These are phyloP conservation scores for Ovibos moschatus DNA, from an alignment of 2,113 vertebrate species.

Conservation along the genomic window DNA sequence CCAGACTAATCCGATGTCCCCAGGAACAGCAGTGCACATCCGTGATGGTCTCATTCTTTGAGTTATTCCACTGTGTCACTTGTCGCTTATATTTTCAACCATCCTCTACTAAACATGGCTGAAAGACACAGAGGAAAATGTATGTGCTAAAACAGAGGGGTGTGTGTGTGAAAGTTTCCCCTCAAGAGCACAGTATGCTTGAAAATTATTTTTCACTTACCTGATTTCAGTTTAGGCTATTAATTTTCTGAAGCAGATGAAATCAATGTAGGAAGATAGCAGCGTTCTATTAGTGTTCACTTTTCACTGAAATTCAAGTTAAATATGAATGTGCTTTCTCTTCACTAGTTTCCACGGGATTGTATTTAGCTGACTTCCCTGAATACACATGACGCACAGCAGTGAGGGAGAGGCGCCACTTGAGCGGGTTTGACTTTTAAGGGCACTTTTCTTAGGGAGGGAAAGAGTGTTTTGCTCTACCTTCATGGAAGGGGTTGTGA, in stretches of 20 bases:
- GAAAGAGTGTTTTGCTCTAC: background rate
- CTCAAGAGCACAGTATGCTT: background rate
- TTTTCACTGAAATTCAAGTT: slow-evolving; percentile 35
- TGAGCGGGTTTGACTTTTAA: background rate
- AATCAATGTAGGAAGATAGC: slow-evolving; percentile 9
- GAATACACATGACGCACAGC: background rate
- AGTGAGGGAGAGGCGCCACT: background rate
- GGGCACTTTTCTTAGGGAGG: background rate
- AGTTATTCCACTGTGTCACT: background rate
- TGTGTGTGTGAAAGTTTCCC: background rate
- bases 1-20: background rate
- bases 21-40: background rate
- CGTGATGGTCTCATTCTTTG: background rate
- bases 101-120: background rate
- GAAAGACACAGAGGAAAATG: background rate
- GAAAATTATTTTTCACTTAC: slow-evolving; percentile 28
- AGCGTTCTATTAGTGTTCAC: background rate
- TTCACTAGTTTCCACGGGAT: slow-evolving; percentile 15
- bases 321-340: background rate
- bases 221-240: slow-evolving; percentile 11
- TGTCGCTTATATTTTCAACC: background rate
- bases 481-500: background rate
- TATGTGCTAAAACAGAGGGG: background rate
- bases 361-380: background rate
- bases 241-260: slow-evolving; percentile 44